phyloP scores from a whole-genome alignment of 2,888 invertebrate genomes.

The Tachina grossa region DNA sequence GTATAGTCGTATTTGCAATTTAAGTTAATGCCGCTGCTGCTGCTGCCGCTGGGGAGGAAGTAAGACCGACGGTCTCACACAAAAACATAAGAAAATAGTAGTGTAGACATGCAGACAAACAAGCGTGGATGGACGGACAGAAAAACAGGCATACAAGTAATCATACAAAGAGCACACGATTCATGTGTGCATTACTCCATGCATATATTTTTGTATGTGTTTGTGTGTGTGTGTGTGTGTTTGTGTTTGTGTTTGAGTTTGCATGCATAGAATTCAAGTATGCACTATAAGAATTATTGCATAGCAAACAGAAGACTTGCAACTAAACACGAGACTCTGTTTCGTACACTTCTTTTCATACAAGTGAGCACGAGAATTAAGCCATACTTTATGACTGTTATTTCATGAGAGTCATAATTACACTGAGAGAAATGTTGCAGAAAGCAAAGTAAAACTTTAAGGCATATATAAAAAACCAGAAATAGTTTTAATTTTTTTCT shows the following conservation, averaged over 20 bases:
- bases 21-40: conserved; percentile 56
- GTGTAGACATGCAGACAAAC: conserved; percentile 51
- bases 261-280: conserved; percentile 36
- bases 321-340: conserved; percentile 70
- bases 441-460: neutral
- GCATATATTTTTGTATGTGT: conserved; percentile 28
- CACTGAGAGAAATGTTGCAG: conserved; percentile 42
- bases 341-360: conserved; percentile 41
- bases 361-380: conserved; percentile 68
- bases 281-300: conserved; percentile 26
- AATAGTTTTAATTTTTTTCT: too few relatives aligned
- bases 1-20: conserved; percentile 45
- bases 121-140: neutral
- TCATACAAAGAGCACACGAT: conserved; percentile 73
- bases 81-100: conserved; percentile 39
- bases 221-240: conserved; percentile 43
- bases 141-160: neutral
- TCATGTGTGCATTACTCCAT: conserved; percentile 58
- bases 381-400: conserved; percentile 36
- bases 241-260: conserved; percentile 49
- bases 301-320: conserved; percentile 55
- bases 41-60: conserved; percentile 74
- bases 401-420: conserved; percentile 39
- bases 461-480: too few relatives aligned
- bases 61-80: conserved; percentile 70